Evolutionary conservation across 2,888 invertebrate genomes (phyloP), one percentile per base, ranked within the genome.

Genomic region (Patella pellucida): DNA sequence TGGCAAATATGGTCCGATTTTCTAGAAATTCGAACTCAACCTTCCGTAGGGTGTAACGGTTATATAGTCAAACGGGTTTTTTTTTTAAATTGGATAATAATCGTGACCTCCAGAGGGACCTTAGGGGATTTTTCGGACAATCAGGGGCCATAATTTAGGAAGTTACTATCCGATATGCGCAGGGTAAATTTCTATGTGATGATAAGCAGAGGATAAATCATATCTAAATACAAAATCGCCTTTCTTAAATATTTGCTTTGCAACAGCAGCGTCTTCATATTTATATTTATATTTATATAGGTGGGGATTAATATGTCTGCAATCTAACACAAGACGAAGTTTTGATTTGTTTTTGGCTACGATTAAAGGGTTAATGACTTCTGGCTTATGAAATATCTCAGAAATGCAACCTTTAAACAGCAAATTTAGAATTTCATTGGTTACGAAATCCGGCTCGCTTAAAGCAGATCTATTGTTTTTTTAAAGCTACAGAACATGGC

Each of bases 191-290:
- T 56, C 56, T 56, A 56, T n/a, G 19, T 56, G 56, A 56, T 56
- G 56, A 56, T 14, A 56, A 56, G 56, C 56, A 56, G 56, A 56
- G n/a, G n/a, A n/a, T 16, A 56, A n/a, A 56, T 56, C 56, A 56
- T n/a, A 56, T 7, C n/a, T 4, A 56, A 56, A 56, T 5, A 56
- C n/a, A 56, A n/a, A 56, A 56, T 56, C 56, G 15, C 56, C 56
- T 56, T 56, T 56, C 5, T n/a, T 1, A 56, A 56, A 56, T 56
- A 56, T n/a, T n/a, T 56, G n/a, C 19, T 19, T 56, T 56, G 56
- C 15, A 5, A 14, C 16, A n/a, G 16, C 3, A n/a, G 56, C 16
- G 14, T 56, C 56, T 19, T 56, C 56, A 14, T 56, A 56, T 56
- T 56, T 56, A 56, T 11, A 56, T n/a, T 19, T 16, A 56, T 56